Percentiles rank a stretch among this genome's conserved stretches.
Conservation (phyloP, 2,888 invertebrate genomes). For the Pinctada fucata region DNA sequence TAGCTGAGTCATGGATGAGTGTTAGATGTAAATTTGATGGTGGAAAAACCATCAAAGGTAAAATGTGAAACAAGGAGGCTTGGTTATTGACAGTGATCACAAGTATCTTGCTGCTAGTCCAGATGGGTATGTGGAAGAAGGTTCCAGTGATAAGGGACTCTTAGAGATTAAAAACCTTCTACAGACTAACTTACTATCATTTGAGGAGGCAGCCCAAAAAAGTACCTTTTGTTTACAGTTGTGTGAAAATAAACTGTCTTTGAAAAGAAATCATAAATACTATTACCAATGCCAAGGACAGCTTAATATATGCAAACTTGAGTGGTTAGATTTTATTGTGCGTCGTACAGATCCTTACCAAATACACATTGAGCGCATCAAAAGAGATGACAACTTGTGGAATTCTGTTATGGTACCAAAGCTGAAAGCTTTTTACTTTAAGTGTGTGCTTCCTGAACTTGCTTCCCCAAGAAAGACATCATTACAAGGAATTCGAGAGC, state of each 20-base stretch:
- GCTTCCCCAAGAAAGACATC: no score
- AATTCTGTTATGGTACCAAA: constrained; percentile 30
- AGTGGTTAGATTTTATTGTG: constrained; percentile 40
- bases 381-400: constrained; percentile 26
- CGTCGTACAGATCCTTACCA: constrained; percentile 35
- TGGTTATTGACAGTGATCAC: constrained; percentile 9
- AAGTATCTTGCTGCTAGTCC: constrained; percentile 36
- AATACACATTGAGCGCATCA: constrained; percentile 25
- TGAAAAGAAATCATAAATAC: constrained; percentile 38
- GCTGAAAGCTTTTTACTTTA: constrained; percentile 16
- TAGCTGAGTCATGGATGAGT: no score
- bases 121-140: constrained; percentile 33
- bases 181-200: constrained; percentile 22
- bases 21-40: no score
- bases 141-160: constrained; percentile 4
- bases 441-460: constrained; percentile 26
- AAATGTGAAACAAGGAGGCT: constrained; percentile 19
- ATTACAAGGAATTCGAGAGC: no score
- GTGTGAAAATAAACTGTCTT: constrained; percentile 9
- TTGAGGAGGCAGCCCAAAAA: constrained; percentile 27
- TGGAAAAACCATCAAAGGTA: no score
- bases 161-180: constrained; percentile 36
- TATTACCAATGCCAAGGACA: no score
- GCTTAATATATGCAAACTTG: constrained; percentile 27
- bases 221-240: constrained; percentile 33